Conservation (phyloP, 2,797 vertebrate species). For the Sebastes steindachneri region DNA sequence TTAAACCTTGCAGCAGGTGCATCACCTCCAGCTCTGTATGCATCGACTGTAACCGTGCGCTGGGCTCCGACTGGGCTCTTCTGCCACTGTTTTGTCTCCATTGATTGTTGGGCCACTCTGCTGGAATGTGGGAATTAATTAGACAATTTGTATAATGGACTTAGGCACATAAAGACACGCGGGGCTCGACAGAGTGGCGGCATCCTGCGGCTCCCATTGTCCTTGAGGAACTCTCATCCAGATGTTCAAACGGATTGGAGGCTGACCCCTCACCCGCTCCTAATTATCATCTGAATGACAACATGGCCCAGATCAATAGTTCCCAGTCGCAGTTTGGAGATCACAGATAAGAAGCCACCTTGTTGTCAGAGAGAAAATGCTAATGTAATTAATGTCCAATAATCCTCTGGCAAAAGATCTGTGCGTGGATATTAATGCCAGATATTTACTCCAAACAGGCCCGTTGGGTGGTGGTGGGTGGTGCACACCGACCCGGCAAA, state of each 20-base stretch:
- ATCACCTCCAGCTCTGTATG: conserved; percentile 26
- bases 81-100: conserved; percentile 51
- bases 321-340: conserved; percentile 92
- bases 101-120: conserved; percentile 62
- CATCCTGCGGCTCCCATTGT: conserved; percentile 79
- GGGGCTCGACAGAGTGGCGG: conserved; percentile 60
- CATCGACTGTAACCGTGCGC: conserved; percentile 1
- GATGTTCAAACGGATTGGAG: conserved; percentile 87
- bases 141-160: conserved; percentile 82
- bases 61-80: conserved; percentile 11
- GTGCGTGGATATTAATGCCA: conserved; percentile 57
- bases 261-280: conserved; percentile 90
- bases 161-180: conserved; percentile 65
- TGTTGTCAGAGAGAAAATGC: conserved; percentile 82
- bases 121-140: conserved; percentile 81
- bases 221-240: conserved; percentile 87
- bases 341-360: conserved; percentile 91
- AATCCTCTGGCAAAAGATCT: conserved; percentile 71
- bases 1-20: conserved; percentile 28
- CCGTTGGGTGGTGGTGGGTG: background rate
- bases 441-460: conserved; percentile 72
- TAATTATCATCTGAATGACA: conserved; percentile 99
- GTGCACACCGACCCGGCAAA: conserved; percentile 4
- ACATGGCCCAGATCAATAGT: conserved; percentile 95
- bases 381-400: conserved; percentile 84